These are phyloP conservation scores for Therioaphis trifolii DNA, from an alignment of 2,888 invertebrate genomes.

Conservation along the genomic window DNA sequence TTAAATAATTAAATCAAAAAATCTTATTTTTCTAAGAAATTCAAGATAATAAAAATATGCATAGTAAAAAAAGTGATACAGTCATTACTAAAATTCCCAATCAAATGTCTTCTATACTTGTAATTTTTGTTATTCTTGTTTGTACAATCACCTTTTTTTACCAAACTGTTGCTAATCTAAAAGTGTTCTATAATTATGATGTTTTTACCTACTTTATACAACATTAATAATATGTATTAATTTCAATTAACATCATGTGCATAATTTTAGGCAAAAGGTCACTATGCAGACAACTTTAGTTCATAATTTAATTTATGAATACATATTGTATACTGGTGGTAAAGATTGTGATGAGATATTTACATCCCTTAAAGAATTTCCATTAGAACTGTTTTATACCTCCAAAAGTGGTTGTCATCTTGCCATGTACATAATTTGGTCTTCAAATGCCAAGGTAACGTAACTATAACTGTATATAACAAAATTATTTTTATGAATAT, in stretches of 20 bases:
- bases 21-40: too few relatives aligned
- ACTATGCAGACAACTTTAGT: conserved; percentile 55
- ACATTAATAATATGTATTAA: background rate
- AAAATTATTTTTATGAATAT: background rate
- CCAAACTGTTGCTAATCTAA: too few relatives aligned
- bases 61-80: too few relatives aligned
- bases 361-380: conserved; percentile 50
- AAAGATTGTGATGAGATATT: conserved; percentile 53
- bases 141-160: too few relatives aligned
- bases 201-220: too few relatives aligned
- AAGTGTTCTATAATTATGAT: too few relatives aligned
- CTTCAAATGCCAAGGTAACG: conserved; percentile 42
- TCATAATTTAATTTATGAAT: conserved; percentile 58
- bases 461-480: background rate
- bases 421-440: conserved; percentile 45
- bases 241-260: background rate
- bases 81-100: too few relatives aligned
- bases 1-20: too few relatives aligned
- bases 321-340: conserved; percentile 35
- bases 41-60: too few relatives aligned
- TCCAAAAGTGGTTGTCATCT: conserved; percentile 73
- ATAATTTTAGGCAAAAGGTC: conserved; percentile 45
- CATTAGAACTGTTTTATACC: conserved; percentile 48
- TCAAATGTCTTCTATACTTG: too few relatives aligned
- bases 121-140: too few relatives aligned